Evolutionary conservation across 1,140 invertebrate species (phyloP), one percentile per base, ranked within the genome.

Genomic region (Drosophila paulistorum): DNA sequence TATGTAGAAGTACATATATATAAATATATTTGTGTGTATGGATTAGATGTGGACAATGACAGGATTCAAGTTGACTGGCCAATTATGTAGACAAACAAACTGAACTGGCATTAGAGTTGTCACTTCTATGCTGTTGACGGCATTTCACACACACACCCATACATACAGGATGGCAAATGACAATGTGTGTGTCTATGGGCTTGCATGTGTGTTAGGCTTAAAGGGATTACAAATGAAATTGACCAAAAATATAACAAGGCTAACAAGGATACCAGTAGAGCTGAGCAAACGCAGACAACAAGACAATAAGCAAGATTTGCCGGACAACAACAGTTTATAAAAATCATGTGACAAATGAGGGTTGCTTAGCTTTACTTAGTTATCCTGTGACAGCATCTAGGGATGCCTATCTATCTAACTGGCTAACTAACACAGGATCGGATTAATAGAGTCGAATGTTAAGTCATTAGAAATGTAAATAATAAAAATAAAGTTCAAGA

Each of bases 181-280:
- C 55, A 65, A 57, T 61, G 66, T 65, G 71, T 45, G 30, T 65
- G 64, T 74, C 55, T 67, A 65, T 63, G 26, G 26, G 74, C 14
- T 48, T 48, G 20, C 41, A 26, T 35, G 37, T 35, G 59, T 39
- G 61, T 13, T 26, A 63, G 76, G 79, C 84, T 87, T 80, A 83
- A 87, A 76, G 80, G 84, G 83, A 87, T 87, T 87, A 87, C 84
- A 83, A 79, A 79, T 66, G 77, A 87, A 80, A 87, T 87, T 87
- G 83, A 87, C 79, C 83, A 83, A 86, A 82, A 87, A 89, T 79
- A 86, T 86, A 87, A 85, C 81, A 81, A 74, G 81, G 81, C 64
- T 79, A 73, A 68, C 63, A 80, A 81, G 66, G 62, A 71, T 30
- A 30, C 64, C 13, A 70, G 39, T 13, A 57, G 20, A 23, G 45